Conservation (phyloP, 1,140 invertebrate species). For the Myzus persicae region DNA sequence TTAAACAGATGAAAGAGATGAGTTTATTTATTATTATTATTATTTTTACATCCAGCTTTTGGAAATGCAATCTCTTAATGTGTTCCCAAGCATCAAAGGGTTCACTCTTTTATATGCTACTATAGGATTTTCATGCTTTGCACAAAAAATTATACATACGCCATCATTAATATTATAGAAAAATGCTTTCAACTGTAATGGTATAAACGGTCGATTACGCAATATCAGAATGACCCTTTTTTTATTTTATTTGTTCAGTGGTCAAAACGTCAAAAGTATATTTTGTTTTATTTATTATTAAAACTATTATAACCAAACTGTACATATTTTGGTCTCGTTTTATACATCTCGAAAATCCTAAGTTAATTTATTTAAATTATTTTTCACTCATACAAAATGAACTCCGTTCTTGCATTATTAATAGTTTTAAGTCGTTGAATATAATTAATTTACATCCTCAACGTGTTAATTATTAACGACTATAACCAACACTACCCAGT, state of each 20-base stretch:
- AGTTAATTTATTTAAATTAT: neutral
- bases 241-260: neutral
- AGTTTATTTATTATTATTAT: slow-evolving; percentile 39
- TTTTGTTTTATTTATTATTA: slow-evolving; percentile 5
- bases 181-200: slow-evolving; percentile 42
- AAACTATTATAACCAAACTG: neutral
- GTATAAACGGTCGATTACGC: slow-evolving; percentile 34
- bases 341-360: neutral
- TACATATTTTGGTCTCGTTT: neutral
- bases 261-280: slow-evolving; percentile 43
- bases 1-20: slow-evolving; percentile 54
- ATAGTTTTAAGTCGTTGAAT: neutral
- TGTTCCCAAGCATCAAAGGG: slow-evolving; percentile 48
- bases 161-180: slow-evolving; percentile 29
- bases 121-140: slow-evolving; percentile 29
- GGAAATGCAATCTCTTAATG: slow-evolving; percentile 53
- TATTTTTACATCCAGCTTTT: slow-evolving; percentile 26
- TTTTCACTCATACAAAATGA: slow-evolving; percentile 25
- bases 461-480: slow-evolving; percentile 13
- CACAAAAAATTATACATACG: slow-evolving; percentile 5
- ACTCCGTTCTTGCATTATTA: neutral
- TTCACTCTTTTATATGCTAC: slow-evolving; percentile 18
- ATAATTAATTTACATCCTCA: slow-evolving; percentile 18
- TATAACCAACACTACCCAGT: neutral
- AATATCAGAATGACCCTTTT: slow-evolving; percentile 20